These are phyloP conservation scores for Nesoenas mayeri DNA, from an alignment of 2,113 vertebrate genomes.

Conservation along the genomic window DNA sequence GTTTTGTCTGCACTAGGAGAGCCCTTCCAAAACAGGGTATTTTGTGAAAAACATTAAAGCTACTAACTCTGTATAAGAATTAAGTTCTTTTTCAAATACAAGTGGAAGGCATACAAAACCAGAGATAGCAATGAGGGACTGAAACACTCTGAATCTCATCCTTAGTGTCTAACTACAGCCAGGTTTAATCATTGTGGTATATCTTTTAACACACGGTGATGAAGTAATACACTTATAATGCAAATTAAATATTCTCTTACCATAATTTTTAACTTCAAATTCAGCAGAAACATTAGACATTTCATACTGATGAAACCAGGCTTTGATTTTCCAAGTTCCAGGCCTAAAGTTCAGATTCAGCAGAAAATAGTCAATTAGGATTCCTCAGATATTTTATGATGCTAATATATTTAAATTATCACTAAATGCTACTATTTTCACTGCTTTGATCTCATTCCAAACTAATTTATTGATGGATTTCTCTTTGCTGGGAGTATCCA, in stretches of 20 bases:
- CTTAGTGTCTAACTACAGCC: neutral
- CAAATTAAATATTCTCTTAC: slow-evolving; percentile 40
- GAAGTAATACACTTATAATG: neutral
- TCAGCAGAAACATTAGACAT: slow-evolving; percentile 64
- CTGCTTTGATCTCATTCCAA: neutral
- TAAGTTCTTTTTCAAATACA: neutral
- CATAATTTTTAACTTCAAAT: slow-evolving; percentile 76
- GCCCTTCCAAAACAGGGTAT: neutral
- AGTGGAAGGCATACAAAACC: neutral
- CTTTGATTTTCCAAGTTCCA: slow-evolving; percentile 74
- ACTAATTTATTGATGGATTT: neutral
- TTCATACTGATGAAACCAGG: slow-evolving; percentile 48
- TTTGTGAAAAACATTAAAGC: neutral
- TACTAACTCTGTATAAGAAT: neutral
- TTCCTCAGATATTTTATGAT: neutral
- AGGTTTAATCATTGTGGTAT: neutral
- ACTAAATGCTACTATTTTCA: neutral
- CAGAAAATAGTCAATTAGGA: neutral
- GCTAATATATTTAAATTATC: neutral
- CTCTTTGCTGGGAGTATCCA: neutral
- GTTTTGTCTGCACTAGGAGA: neutral
- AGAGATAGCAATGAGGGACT: neutral
- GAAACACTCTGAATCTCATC: neutral
- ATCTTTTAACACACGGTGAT: neutral
- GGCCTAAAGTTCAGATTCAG: slow-evolving; percentile 59